Percentiles rank a stretch among this genome's conserved stretches.
Conservation (phyloP, 1,140 invertebrate genomes). For the Lordiphosa collinella region DNA sequence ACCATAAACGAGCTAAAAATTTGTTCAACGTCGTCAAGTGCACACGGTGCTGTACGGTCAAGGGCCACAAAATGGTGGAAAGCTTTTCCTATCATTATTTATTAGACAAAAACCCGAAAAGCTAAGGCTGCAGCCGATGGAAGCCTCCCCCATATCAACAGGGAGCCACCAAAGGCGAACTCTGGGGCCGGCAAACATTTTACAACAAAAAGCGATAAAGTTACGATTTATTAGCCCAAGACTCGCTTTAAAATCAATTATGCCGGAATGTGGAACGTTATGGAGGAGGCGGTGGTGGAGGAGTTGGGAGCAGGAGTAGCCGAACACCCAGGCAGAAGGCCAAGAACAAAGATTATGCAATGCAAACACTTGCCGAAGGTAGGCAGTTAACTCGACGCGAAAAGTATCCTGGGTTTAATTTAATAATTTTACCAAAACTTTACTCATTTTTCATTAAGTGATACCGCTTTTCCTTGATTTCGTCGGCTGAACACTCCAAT, state of each 20-base stretch:
- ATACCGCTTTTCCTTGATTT: no score
- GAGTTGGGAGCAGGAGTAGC: constrained; percentile 16
- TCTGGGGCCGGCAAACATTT: constrained; percentile 35
- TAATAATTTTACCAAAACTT: background rate
- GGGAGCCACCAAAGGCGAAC: constrained; percentile 20
- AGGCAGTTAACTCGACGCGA: background rate
- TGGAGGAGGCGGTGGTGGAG: constrained; percentile 7
- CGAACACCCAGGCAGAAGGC: constrained; percentile 69
- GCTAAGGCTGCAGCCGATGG: constrained; percentile 12
- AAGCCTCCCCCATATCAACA: constrained; percentile 14
- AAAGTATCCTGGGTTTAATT: background rate
- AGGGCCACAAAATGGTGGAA: constrained; percentile 26
- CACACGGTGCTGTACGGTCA: constrained; percentile 62
- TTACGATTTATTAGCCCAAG: constrained; percentile 78
- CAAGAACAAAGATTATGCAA: constrained; percentile 67
- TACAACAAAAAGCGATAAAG: constrained; percentile 73
- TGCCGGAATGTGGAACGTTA: constrained; percentile 78
- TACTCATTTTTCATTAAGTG: no score
- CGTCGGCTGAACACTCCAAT: no score
- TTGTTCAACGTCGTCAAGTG: constrained; percentile 67
- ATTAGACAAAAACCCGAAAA: constrained; percentile 48
- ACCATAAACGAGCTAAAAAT: constrained; percentile 74
- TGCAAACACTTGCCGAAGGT: constrained; percentile 62
- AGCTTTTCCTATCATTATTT: constrained; percentile 68
- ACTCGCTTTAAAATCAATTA: constrained; percentile 79